Evolutionary conservation across 1,140 invertebrate genomes (phyloP).

Genomic region (Chironomus striatipennis): DNA sequence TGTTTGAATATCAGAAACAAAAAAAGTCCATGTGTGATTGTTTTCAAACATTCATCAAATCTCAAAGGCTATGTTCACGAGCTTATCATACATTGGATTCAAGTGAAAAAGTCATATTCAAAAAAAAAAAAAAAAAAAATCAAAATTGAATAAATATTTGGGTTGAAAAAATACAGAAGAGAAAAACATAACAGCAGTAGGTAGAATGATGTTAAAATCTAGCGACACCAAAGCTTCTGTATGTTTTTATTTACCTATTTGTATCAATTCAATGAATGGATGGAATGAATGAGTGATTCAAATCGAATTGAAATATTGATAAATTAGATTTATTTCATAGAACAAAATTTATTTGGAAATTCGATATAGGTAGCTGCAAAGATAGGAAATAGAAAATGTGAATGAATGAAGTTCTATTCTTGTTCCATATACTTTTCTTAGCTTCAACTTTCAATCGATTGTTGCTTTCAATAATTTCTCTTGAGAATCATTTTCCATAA

Average conservation of each 20-base stretch:
- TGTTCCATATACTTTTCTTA: not conserved
- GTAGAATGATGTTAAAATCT: not conserved
- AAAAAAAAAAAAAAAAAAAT: no score
- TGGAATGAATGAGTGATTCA: conserved; percentile 8
- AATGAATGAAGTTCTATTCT: not conserved
- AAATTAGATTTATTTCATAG: not conserved
- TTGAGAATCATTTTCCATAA: not conserved
- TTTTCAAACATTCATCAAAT: not conserved
- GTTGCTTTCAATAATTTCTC: not conserved
- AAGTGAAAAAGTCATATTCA: conserved; percentile 1
- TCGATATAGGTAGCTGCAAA: not conserved
- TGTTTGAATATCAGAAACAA: no score
- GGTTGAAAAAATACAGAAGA: not conserved
- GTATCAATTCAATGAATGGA: not conserved
- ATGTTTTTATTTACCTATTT: not conserved
- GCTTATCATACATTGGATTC: no score
- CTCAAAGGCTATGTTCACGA: not conserved
- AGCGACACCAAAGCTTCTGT: not conserved
- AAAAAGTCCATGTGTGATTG: no score
- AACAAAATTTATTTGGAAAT: no score
- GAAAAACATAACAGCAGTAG: not conserved
- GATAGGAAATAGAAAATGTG: not conserved
- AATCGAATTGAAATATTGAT: conserved; percentile 2
- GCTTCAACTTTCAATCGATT: not conserved
- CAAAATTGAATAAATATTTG: conserved; percentile 11